Base-by-base conservation (phyloP, 1,140 invertebrate genomes). In the Pogonus chalceus region DNA sequence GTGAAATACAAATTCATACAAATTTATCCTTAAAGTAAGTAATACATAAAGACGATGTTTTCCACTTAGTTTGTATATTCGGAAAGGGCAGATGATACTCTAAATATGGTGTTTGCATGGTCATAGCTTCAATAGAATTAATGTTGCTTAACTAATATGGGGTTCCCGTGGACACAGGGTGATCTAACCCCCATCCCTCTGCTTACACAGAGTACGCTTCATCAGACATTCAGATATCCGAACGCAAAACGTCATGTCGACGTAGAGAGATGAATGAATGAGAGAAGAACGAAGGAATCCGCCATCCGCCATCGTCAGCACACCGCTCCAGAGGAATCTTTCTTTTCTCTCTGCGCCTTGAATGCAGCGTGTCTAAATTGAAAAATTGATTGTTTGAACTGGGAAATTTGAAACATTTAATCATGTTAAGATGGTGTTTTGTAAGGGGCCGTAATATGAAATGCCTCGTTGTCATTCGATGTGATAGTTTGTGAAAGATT, bases 91-190 rank as follows among this genome's bases (percentile, higher is more conserved):
- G 37, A 43, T 43, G 37, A 43, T 43, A 43, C 37, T n/a, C n/a
- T 43, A 43, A 43, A 43, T 18, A 43, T 43, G 37, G 37, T 43
- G 37, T 43, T 43, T 43, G 37, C 37, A 43, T 43, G 37, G 37
- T 43, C 37, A 43, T 43, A 43, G 37, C 9, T 43, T 43, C 37
- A 43, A 43, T 43, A 18, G 37, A 43, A 43, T 43, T 43, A 43
- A 43, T 43, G 37, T 43, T 43, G 37, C 37, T 43, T 7, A 7
- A 43, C 37, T 43, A 43, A 43, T 43, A 43, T 43, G 37, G 37
- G 37, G 37, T 43, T 4, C 26, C 26, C 26, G 26, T 31, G 26
- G 26, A 31, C 26, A 14, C 26, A 31, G 26, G 26, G 26, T 31
- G 26, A 31, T 43, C 3, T 3, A 7, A 7, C 18, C 9, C 37